Base-by-base conservation (phyloP, 1,140 invertebrate genomes). In the Bombus difficillimus region DNA sequence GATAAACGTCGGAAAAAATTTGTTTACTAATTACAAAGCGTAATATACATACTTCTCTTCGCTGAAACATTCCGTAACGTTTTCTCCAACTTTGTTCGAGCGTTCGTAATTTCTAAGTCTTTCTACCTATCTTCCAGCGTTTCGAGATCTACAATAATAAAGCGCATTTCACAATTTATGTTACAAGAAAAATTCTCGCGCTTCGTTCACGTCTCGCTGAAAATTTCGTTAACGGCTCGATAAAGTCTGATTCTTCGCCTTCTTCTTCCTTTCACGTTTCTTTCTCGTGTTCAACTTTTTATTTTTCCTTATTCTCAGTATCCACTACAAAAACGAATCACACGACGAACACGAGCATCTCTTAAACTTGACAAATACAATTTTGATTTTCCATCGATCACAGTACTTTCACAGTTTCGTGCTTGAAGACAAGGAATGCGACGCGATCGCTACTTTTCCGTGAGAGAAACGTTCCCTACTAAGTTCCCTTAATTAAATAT, bases 371-470 rank as follows among this genome's bases (percentile, higher is more conserved):
- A 43, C n/a, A 32, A 68, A 9, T 39, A 68, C 34, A 62, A 80
- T 85, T 85, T 80, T 80, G 83, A 85, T 76, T 59, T 47, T 83
- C 39, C 72, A 43, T 69, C 71, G 71, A 81, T 82, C 85, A 76
- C 62, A 76, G 73, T 62, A 59, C 62, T 76, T 66, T 83, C 37
- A 85, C 53, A 28, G n/a, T 59, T 59, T 32, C 76, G 39, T 39
- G 34, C 74, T 59, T n/a, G 72, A 85, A 37, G 73, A 28, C 39
- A 39, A 28, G 34, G 13, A 10, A 43, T 64, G 62, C 53, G 47
- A 34, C 28, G 6, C n/a, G 18, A 15, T 9, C 1, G 22, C 34
- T n/a, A 64, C 28, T 10, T 41, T 6, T 5, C 22, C 37, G 18
- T 41, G 32, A 37, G 15, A 12, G 15, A 37, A 64, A 64, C 28